These are phyloP conservation scores for Furcula furcula DNA, from an alignment of 2,888 invertebrate species.

Conservation along the genomic window DNA sequence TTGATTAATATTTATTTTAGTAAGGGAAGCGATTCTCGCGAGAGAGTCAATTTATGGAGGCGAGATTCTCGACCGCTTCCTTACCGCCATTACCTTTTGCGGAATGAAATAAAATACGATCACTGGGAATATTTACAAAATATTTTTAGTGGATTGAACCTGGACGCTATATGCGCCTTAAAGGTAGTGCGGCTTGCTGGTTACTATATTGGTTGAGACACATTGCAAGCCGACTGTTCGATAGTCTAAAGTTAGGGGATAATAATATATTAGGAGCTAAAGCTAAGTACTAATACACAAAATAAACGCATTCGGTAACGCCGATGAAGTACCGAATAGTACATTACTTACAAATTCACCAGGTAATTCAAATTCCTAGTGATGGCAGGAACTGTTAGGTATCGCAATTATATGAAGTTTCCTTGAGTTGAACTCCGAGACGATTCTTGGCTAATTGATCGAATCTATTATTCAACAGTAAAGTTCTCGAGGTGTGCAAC, in stretches of 20 bases:
- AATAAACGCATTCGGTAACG: too few relatives aligned
- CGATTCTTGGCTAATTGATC: constrained; percentile 59
- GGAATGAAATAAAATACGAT: constrained; percentile 68
- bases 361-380: constrained; percentile 42
- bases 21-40: constrained; percentile 52
- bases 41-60: constrained; percentile 56
- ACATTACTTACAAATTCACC: too few relatives aligned
- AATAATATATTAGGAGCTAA: too few relatives aligned
- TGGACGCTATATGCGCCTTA: too few relatives aligned
- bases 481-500: constrained; percentile 42
- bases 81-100: constrained; percentile 57
- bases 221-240: too few relatives aligned
- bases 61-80: constrained; percentile 27
- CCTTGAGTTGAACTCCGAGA: constrained; percentile 41
- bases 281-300: too few relatives aligned
- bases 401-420: constrained; percentile 58
- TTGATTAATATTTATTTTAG: constrained; percentile 66
- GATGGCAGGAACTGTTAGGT: constrained; percentile 42
- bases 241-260: too few relatives aligned
- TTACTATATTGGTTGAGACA: too few relatives aligned
- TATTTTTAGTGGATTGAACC: too few relatives aligned
- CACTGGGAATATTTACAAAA: constrained; percentile 54
- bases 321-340: too few relatives aligned
- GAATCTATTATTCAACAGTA: constrained; percentile 63
- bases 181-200: too few relatives aligned